Evolutionary conservation across 1,140 invertebrate species (phyloP).

Genomic region (Coelopa frigida): DNA sequence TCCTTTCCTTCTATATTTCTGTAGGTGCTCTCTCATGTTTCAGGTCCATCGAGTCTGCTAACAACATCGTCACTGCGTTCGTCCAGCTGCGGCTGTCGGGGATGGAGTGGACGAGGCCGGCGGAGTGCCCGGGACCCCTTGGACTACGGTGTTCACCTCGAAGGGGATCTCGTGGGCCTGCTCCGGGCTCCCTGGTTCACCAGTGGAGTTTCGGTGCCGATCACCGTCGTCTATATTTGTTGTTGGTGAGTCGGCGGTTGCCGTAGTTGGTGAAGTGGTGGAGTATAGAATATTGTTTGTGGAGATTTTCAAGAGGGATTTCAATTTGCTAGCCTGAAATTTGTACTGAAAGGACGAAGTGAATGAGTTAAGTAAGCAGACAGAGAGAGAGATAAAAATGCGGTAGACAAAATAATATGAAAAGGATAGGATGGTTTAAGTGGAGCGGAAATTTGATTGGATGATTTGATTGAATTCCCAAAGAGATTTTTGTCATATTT

Average conservation of each 20-base stretch:
- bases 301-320: conserved; percentile 34
- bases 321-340: conserved; percentile 39
- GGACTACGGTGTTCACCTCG: conserved; percentile 36
- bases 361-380: background rate
- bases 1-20: no score
- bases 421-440: no score
- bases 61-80: no score
- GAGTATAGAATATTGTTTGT: conserved; percentile 23
- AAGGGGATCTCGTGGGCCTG: conserved; percentile 21
- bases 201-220: background rate
- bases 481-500: background rate
- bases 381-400: background rate
- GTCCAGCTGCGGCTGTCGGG: no score
- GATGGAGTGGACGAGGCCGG: no score
- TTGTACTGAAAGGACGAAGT: conserved; percentile 25
- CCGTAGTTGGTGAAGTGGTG: conserved; percentile 3
- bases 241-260: background rate
- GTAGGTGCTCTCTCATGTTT: no score
- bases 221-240: background rate
- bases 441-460: no score
- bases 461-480: no score
- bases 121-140: no score
- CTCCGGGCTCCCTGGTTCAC: background rate
- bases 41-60: no score
- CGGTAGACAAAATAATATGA: background rate